Evolutionary conservation across 2,113 vertebrate genomes (phyloP).

Genomic region (Anseranas semipalmata): DNA sequence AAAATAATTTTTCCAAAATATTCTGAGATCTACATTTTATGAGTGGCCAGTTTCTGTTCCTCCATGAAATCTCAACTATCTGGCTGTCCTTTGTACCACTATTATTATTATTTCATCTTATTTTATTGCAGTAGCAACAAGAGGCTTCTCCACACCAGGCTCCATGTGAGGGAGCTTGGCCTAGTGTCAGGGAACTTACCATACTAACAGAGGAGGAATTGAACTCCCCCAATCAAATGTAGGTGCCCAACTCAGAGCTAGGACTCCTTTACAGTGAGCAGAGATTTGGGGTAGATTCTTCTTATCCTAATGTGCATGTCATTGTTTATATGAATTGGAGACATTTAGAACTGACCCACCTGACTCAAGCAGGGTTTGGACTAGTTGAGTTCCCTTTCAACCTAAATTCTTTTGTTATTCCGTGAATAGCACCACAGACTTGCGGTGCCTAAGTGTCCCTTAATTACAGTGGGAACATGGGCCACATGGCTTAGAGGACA

Average conservation of each 20-base stretch:
- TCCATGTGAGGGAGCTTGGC: not conserved
- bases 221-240: not conserved
- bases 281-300: not conserved
- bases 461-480: rapidly evolving
- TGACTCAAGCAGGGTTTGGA: not conserved
- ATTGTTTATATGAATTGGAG: not conserved
- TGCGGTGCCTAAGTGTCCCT: not conserved
- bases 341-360: not conserved
- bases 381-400: not conserved
- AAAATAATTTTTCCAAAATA: not conserved
- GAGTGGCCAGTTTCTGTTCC: not conserved
- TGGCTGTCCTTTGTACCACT: not conserved
- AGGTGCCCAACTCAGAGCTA: not conserved
- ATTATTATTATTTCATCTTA: not conserved
- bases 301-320: not conserved
- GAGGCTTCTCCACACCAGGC: not conserved
- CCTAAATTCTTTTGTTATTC: not conserved
- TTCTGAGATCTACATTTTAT: not conserved
- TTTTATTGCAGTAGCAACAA: not conserved
- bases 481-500: too few species aligned
- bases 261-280: not conserved
- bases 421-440: not conserved
- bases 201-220: not conserved
- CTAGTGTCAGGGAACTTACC: not conserved
- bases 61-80: not conserved